Evolutionary conservation across 2,113 vertebrate genomes (phyloP).

Genomic region (Rhinogobius similis): DNA sequence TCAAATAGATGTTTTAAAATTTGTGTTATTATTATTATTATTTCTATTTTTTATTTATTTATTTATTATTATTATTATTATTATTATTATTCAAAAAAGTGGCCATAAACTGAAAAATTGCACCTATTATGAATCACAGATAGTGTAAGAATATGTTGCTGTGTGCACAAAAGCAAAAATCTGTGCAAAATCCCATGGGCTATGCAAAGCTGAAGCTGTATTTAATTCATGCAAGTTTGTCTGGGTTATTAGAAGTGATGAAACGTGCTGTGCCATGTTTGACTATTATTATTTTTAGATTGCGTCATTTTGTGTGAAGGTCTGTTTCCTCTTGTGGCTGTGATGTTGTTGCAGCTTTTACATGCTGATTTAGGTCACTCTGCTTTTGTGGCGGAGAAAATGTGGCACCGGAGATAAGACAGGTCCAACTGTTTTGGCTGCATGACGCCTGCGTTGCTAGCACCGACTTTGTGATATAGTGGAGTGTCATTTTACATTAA

Average conservation of each 20-base stretch:
- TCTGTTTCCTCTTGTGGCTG: neutral
- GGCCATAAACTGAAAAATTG: neutral
- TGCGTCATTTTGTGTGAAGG: neutral
- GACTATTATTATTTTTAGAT: neutral
- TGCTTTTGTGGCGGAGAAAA: slow-evolving; percentile 35
- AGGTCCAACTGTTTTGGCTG: slow-evolving; percentile 17
- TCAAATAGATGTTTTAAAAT: neutral
- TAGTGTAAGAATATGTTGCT: too few relatives aligned
- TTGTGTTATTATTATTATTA: too few relatives aligned
- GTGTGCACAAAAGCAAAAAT: neutral
- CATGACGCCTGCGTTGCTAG: slow-evolving; percentile 11
- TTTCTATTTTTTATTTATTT: too few relatives aligned
- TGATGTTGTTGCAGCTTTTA: neutral
- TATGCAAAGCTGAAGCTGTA: neutral
- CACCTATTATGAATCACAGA: too few relatives aligned
- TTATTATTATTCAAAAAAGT: too few relatives aligned
- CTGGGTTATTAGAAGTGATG: neutral
- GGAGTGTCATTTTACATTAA: slow-evolving; percentile 13
- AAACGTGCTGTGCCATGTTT: neutral
- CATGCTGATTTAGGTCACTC: neutral
- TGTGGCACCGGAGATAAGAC: slow-evolving; percentile 45
- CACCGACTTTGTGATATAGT: slow-evolving; percentile 4
- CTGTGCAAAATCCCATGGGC: neutral
- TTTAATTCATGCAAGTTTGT: neutral
- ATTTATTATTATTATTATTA: too few relatives aligned